A percentile compares a stretch with the other conserved stretches of the same genome.
These are phyloP conservation scores for Eurytoma adleriae DNA, from an alignment of 2,888 invertebrate species.

Conservation along the genomic window DNA sequence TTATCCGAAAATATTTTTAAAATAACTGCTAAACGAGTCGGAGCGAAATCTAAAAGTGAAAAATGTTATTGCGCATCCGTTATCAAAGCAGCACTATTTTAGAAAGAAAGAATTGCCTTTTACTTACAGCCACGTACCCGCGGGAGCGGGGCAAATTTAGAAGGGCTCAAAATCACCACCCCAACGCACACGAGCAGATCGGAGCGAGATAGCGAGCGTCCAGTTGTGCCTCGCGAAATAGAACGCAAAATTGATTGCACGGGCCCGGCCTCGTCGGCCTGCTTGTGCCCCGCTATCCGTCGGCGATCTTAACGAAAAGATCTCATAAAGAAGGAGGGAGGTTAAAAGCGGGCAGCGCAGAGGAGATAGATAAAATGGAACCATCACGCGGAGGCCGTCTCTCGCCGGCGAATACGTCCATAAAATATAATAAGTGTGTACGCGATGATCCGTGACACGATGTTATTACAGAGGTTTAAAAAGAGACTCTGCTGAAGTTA, in stretches of 20 bases:
- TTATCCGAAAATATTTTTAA: no score
- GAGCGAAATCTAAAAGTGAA: no score
- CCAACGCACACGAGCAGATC: conserved; percentile 4
- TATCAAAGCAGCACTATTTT: not conserved
- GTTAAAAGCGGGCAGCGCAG: conserved; percentile 14
- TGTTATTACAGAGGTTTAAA: conserved; percentile 8
- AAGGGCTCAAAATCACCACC: conserved; percentile 25
- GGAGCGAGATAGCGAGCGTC: conserved; percentile 12
- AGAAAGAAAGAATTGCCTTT: not conserved
- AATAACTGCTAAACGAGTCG: no score
- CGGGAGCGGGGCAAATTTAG: conserved; percentile 1
- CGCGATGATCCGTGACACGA: conserved; percentile 1
- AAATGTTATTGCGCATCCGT: no score
- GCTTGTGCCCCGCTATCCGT: conserved; percentile 26
- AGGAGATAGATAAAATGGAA: conserved; percentile 27
- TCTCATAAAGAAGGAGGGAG: conserved; percentile 40
- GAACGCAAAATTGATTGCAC: conserved; percentile 46
- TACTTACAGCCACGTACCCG: conserved; percentile 12
- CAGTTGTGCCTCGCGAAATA: conserved; percentile 24
- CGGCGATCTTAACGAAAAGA: conserved; percentile 50
- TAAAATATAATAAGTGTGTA: conserved; percentile 36
- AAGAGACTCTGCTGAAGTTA: not conserved
- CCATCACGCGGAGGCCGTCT: conserved; percentile 12
- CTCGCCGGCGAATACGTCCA: conserved; percentile 9
- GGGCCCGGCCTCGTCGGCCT: not conserved